Evolutionary conservation across 2,888 invertebrate genomes (phyloP).

Genomic region (Dynastes grantii): DNA sequence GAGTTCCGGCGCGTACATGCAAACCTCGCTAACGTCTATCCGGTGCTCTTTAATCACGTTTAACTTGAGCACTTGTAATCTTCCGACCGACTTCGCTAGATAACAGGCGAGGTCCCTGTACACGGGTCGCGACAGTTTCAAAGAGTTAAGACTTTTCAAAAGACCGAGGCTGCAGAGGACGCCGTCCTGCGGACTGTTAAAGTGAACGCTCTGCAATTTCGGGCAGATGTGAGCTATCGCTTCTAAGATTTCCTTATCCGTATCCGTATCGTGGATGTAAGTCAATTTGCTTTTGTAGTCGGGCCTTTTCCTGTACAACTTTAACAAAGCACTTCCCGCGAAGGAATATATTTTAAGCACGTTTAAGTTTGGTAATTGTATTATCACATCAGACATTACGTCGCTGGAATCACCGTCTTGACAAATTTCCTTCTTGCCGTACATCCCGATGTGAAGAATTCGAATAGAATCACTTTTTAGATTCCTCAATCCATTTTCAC

Average conservation of each 20-base stretch:
- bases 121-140: conserved; percentile 78
- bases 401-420: conserved; percentile 69
- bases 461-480: conserved; percentile 75
- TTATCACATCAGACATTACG: conserved; percentile 77
- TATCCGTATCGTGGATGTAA: conserved; percentile 79
- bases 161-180: conserved; percentile 73
- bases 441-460: conserved; percentile 80
- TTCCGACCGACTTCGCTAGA: conserved; percentile 70
- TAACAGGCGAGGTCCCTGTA: conserved; percentile 75
- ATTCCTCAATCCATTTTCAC: conserved; percentile 76
- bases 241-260: conserved; percentile 75
- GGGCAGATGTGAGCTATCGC: conserved; percentile 78
- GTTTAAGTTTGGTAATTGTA: conserved; percentile 77
- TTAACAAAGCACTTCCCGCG: conserved; percentile 77
- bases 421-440: conserved; percentile 80
- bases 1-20: conserved; percentile 70
- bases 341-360: conserved; percentile 80
- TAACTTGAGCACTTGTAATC: conserved; percentile 64
- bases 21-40: conserved; percentile 64
- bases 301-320: conserved; percentile 74
- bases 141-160: conserved; percentile 72
- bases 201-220: conserved; percentile 76
- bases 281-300: conserved; percentile 77
- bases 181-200: conserved; percentile 77
- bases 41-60: conserved; percentile 61